These are phyloP conservation scores for Etia nguti DNA, from an alignment of 2,113 vertebrate species.

Conservation along the genomic window DNA sequence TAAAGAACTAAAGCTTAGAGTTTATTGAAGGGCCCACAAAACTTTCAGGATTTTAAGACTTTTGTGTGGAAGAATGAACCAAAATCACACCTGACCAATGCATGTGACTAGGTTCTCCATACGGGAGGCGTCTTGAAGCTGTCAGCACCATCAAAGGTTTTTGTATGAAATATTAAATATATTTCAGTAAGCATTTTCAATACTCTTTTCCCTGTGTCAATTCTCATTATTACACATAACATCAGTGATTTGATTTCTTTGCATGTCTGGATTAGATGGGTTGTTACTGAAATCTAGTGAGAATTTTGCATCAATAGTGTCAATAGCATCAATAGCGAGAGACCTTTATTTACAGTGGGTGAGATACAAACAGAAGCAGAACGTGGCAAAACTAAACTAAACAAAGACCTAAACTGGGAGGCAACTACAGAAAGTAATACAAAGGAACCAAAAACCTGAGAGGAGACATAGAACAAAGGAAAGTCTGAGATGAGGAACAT, in stretches of 20 bases:
- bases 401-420: no score
- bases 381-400: no score
- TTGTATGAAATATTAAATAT: background rate
- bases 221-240: background rate
- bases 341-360: no score
- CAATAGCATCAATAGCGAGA: no score
- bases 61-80: background rate
- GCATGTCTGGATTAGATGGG: rapidly evolving
- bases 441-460: background rate
- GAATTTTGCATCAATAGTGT: background rate
- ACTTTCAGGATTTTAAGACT: background rate
- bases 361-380: no score
- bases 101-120: background rate
- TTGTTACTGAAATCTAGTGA: background rate
- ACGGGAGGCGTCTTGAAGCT: background rate
- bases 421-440: background rate
- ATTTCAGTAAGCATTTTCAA: background rate
- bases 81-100: no score
- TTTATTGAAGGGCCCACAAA: background rate
- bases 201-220: background rate
- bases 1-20: background rate
- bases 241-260: background rate
- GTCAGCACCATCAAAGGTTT: background rate
- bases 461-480: background rate
- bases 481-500: background rate